Conservation (phyloP, 1,140 invertebrate species). For the Achatina immaculata region DNA sequence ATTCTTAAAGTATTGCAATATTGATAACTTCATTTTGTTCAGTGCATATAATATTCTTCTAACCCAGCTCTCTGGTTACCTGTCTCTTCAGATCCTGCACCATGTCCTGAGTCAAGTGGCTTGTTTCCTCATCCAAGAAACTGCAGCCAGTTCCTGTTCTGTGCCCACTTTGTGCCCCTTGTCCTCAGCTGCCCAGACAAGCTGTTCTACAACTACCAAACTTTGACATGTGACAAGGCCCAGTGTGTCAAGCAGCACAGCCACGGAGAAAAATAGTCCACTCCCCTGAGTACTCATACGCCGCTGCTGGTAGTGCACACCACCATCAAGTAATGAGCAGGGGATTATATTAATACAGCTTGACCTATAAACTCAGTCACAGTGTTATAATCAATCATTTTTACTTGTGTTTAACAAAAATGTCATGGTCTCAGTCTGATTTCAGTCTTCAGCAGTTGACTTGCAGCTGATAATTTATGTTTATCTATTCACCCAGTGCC, state of each 20-base stretch:
- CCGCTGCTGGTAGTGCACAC: neutral
- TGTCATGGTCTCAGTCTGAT: no score
- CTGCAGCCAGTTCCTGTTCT: slow-evolving; percentile 48
- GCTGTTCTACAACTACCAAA: slow-evolving; percentile 42
- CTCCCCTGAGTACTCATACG: neutral
- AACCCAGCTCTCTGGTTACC: no score
- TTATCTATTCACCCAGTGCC: no score
- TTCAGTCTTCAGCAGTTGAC: no score
- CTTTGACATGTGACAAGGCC: slow-evolving; percentile 47
- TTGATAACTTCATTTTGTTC: no score
- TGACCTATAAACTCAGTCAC: no score
- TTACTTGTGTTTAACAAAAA: no score
- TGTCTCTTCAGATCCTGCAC: slow-evolving; percentile 13
- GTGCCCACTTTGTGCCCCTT: slow-evolving; percentile 32
- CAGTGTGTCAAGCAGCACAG: slow-evolving; percentile 39
- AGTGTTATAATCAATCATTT: no score
- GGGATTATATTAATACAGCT: neutral
- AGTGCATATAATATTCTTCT: no score
- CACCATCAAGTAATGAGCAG: neutral
- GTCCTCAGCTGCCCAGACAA: slow-evolving; percentile 41
- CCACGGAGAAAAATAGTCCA: neutral
- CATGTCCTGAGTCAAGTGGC: slow-evolving; percentile 41
- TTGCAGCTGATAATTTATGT: no score
- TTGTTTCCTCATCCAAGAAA: slow-evolving; percentile 44
- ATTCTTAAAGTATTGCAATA: no score